Base-by-base conservation (phyloP, 2,113 vertebrate species). In the Cryptotis parvus region DNA sequence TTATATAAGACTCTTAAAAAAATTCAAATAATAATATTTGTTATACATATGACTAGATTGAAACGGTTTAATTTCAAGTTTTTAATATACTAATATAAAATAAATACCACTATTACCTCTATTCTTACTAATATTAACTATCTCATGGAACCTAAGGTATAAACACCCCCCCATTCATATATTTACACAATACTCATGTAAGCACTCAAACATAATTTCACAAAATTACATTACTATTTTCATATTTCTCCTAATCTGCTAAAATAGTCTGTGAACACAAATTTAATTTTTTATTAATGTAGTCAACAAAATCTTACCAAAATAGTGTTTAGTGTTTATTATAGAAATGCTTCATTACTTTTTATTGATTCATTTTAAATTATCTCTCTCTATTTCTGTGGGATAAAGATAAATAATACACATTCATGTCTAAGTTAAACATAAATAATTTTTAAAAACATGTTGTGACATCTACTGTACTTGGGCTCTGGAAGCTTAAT, bases 401-500 rank as follows among this genome's bases (percentile, higher is more conserved):
- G 94, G n/a, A 16, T 89, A 92, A 88, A 26, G 41, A 91, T 26
- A 88, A 66, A 26, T 63, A 94, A 91, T 49, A 94, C 52, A 76
- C 87, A 96, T 93, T 91, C 61, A 96, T 77, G 8, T 85, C 81
- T 37, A 91, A 88, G 37, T 55, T 96, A 91, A 95, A 20, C 55
- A 58, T 18, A 58, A 45, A 94, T 84, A 6, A 39, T 43, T 43
- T 95, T 95, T n/a, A 77, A 70, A 96, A 97, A 95, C 95, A 94
- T 98, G 97, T 98, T 97, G 94, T 92, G 93, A 97, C 81, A 94
- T 84, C 78, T 72, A 92, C 55, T 72, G 52, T 92, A 90, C 76
- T 88, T 14, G 2, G 83, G 70, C 85, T 97, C 89, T 96, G 92
- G 95, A 97, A 94, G 97, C 94, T 97, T 98, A 29, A 27, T 65